Evolutionary conservation across 2,113 vertebrate species (phyloP).

Genomic region (Thinocorus orbignyianus): DNA sequence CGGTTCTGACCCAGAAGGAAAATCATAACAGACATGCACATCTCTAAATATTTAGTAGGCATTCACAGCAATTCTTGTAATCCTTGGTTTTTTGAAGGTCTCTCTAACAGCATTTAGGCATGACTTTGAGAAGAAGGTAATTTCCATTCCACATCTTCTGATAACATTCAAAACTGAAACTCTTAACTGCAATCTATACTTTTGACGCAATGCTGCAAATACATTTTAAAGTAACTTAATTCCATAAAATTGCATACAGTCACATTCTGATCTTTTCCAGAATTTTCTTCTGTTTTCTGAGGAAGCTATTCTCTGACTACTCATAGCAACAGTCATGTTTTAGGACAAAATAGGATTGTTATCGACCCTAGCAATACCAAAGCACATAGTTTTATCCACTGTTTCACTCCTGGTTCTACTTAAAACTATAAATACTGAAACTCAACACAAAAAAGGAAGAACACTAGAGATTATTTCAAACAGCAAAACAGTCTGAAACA

Average conservation of each 20-base stretch:
- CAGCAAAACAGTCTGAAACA: neutral
- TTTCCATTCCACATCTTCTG: neutral
- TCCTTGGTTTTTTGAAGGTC: neutral
- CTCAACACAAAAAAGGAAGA: neutral
- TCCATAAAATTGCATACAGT: neutral
- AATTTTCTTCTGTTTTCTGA: neutral
- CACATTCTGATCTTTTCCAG: neutral
- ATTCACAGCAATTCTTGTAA: neutral
- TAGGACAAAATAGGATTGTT: neutral
- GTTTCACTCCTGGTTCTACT: neutral
- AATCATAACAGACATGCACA: neutral
- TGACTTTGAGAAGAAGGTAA: neutral
- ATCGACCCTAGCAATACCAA: neutral
- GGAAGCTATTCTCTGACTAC: neutral
- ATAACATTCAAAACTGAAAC: neutral
- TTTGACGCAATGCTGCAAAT: neutral
- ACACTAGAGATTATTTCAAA: neutral
- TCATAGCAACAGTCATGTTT: neutral
- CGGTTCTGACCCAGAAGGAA: neutral
- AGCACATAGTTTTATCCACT: neutral
- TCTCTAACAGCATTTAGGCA: neutral
- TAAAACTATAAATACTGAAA: neutral
- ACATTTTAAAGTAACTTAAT: neutral
- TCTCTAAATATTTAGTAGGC: neutral
- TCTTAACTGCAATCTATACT: neutral